A percentile compares a stretch with the other conserved stretches of the same genome.
Evolutionary conservation across 2,888 invertebrate genomes (phyloP).

Genomic region (Macaria notata): DNA sequence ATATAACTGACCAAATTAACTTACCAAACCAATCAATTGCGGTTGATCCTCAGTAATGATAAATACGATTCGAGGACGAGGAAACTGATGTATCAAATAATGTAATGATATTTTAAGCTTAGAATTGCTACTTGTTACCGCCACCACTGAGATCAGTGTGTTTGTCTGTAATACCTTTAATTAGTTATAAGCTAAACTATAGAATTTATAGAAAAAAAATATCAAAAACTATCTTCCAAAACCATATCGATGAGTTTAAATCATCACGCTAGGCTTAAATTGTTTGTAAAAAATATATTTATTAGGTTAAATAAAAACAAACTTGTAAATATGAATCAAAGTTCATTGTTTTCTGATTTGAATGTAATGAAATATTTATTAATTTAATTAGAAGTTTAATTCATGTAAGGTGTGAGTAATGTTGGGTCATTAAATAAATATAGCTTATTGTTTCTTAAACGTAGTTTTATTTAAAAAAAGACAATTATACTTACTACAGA

Average conservation of each 20-base stretch:
- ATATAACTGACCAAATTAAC: too few relatives aligned
- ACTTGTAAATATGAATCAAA: slow-evolving; percentile 27
- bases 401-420: slow-evolving; percentile 45
- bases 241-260: slow-evolving; percentile 26
- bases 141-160: too few relatives aligned
- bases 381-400: slow-evolving; percentile 33
- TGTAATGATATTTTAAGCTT: too few relatives aligned
- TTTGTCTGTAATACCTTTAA: neutral
- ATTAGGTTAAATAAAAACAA: slow-evolving; percentile 8
- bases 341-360: slow-evolving; percentile 19
- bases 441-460: slow-evolving; percentile 43
- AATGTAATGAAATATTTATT: slow-evolving; percentile 21
- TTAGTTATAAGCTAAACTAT: slow-evolving; percentile 8
- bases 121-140: too few relatives aligned
- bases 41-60: too few relatives aligned
- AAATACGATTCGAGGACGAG: too few relatives aligned
- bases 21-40: too few relatives aligned
- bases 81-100: too few relatives aligned
- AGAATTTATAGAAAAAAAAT: slow-evolving; percentile 20
- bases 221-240: slow-evolving; percentile 27
- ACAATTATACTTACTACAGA: too few relatives aligned
- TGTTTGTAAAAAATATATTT: slow-evolving; percentile 26
- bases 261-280: slow-evolving; percentile 21
- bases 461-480: slow-evolving; percentile 13
- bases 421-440: slow-evolving; percentile 49